phyloP scores from a whole-genome alignment of 1,140 invertebrate genomes.

The Dendroctonus ponderosae region DNA sequence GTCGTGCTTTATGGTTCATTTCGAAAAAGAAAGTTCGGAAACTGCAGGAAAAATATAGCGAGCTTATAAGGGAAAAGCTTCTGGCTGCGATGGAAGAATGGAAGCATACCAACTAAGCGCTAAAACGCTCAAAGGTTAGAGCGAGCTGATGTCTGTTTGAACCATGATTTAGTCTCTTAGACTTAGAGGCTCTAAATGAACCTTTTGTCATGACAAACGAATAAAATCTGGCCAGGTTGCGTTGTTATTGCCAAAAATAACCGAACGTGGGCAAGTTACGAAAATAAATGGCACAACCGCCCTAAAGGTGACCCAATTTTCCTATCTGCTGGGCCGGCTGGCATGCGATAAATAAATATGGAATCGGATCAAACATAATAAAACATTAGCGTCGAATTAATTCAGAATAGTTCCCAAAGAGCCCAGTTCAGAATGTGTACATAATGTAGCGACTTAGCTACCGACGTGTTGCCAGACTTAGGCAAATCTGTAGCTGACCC shows the following conservation, averaged over 20 bases:
- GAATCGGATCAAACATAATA: constrained; percentile 23
- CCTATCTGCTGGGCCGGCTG: constrained; percentile 3
- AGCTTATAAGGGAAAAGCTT: too few relatives aligned
- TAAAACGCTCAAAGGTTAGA: too few relatives aligned
- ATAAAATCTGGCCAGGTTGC: not conserved
- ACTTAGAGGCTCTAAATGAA: too few relatives aligned
- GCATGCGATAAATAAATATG: constrained; percentile 24
- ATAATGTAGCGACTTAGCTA: constrained; percentile 6
- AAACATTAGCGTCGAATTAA: constrained; percentile 19
- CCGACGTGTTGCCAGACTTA: constrained; percentile 8
- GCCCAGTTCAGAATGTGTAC: constrained; percentile 11
- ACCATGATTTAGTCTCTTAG: too few relatives aligned
- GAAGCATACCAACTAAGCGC: too few relatives aligned
- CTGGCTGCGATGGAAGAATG: too few relatives aligned
- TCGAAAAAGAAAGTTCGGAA: not conserved
- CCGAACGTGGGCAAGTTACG: too few relatives aligned
- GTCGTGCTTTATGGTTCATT: constrained; percentile 4
- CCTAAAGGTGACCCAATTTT: constrained; percentile 15
- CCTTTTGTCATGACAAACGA: too few relatives aligned
- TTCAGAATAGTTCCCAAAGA: constrained; percentile 14
- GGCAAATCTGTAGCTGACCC: too few relatives aligned
- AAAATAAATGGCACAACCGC: too few relatives aligned
- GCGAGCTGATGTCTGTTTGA: too few relatives aligned
- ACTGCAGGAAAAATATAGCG: too few relatives aligned
- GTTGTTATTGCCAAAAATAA: not conserved